A percentile compares a stretch with the other conserved stretches of the same genome.
Conservation (phyloP, 1,140 invertebrate genomes). For the Chrysomallon squamiferum region DNA sequence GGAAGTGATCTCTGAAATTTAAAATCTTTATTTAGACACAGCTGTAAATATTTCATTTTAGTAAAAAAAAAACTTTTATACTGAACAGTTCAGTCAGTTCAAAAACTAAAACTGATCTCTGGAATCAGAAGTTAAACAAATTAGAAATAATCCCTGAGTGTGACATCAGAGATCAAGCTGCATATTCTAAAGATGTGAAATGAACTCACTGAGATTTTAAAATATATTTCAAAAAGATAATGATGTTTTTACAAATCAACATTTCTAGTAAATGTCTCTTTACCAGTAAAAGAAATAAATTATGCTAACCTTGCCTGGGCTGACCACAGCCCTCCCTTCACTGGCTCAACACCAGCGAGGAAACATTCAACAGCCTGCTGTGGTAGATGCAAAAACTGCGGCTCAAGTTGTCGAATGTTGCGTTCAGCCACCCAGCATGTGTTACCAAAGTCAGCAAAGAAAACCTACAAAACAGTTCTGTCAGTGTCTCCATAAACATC, state of each 20-base stretch:
- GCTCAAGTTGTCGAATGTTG: conserved; percentile 31
- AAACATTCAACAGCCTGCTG: conserved; percentile 57
- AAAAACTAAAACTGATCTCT: background rate
- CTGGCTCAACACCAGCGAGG: conserved; percentile 36
- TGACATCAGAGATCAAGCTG: background rate
- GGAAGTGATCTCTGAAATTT: conserved; percentile 29
- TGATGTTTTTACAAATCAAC: too few relatives aligned
- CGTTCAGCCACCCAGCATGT: conserved; percentile 41
- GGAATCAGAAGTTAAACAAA: background rate
- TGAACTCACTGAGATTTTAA: too few relatives aligned
- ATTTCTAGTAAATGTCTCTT: too few relatives aligned
- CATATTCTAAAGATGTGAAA: background rate
- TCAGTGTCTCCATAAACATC: background rate
- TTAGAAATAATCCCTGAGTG: background rate
- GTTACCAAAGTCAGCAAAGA: conserved; percentile 57
- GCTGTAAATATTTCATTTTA: background rate
- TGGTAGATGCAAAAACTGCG: conserved; percentile 50
- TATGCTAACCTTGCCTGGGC: conserved; percentile 42
- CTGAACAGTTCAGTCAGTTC: background rate
- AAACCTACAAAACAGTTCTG: conserved; percentile 51
- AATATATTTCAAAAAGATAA: too few relatives aligned
- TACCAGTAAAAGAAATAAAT: too few relatives aligned
- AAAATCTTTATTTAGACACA: conserved; percentile 3
- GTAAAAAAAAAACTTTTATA: background rate
- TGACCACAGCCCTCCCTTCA: conserved; percentile 19